Evolutionary conservation across 2,113 vertebrate species (phyloP).

Genomic region (Heteronetta atricapilla): DNA sequence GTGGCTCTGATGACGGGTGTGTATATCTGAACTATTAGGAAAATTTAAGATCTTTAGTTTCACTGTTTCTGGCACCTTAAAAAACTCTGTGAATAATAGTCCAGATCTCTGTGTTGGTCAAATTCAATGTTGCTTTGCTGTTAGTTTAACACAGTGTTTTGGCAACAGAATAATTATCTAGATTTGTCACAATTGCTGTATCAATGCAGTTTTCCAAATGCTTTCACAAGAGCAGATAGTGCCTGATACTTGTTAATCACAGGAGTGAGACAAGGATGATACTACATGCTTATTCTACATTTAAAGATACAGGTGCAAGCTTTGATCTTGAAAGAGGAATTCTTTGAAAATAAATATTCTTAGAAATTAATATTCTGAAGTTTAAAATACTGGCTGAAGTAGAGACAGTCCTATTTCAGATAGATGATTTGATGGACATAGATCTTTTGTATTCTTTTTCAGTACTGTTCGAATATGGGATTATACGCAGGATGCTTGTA

Average conservation of each 20-base stretch:
- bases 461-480: slow-evolving; percentile 98
- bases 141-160: neutral
- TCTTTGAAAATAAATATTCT: neutral
- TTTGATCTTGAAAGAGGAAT: neutral
- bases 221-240: neutral
- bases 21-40: neutral
- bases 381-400: neutral
- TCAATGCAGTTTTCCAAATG: neutral
- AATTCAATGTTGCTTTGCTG: neutral
- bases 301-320: neutral
- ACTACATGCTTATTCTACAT: neutral
- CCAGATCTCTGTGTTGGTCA: neutral
- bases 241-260: neutral
- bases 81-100: neutral
- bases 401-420: neutral
- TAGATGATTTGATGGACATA: neutral
- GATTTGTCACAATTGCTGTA: neutral
- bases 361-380: neutral
- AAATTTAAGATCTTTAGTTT: neutral
- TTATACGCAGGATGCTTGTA: slow-evolving; percentile 95
- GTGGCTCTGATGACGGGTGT: slow-evolving; percentile 96
- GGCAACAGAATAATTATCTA: neutral
- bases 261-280: neutral
- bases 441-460: slow-evolving; percentile 36
- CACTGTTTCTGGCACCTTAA: neutral